Evolutionary conservation across 2,113 vertebrate species (phyloP), one percentile per base, ranked within the genome.

Genomic region (Calyptomena viridis): DNA sequence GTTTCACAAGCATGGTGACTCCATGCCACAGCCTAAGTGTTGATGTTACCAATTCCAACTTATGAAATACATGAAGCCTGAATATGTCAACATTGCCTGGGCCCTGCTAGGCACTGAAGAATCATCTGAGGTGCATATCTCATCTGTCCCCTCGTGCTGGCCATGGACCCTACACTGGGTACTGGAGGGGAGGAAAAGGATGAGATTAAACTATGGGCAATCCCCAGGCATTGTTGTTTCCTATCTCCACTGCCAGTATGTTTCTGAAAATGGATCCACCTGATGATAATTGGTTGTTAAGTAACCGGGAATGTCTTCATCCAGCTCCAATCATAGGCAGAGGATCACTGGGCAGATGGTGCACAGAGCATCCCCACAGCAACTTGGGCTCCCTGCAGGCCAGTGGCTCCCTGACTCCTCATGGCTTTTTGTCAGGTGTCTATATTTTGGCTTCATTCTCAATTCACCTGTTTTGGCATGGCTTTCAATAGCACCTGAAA

Each of bases 81-180:
- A 71, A 47, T 71, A 47, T 17, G 53, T n/a, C 33, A 30, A 30
- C 4, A 24, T 23, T n/a, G 28, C 19, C 39, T 53, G n/a, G 19
- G 9, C 12, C 40, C n/a, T 71, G 47, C 16, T 47, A 79, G 33
- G 9, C 0, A 0, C 47, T 47, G 23, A n/a, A 63, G 47, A n/a
- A 24, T 10, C 25, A 28, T 30, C 10, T 55, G 64, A 62, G 64
- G 8, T n/a, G 28, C 23, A 4, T 22, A 33, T 33, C 40, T 46
- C 21, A 28, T 30, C 64, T 62, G 19, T 46, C 9, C 18, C 39
- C 69, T 12, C 39, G 9, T 62, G 28, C 56, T 47, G 28, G 55
- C 23, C 64, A 24, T 20, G 20, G 15, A 25, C 24, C 56, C 33
- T 53, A 46, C n/a, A 62, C 19, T 5, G 2, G 23, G 3, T 8